A percentile compares a stretch with the other conserved stretches of the same genome.
Conservation (phyloP, 2,113 vertebrate species). For the Notothenia rossii region DNA sequence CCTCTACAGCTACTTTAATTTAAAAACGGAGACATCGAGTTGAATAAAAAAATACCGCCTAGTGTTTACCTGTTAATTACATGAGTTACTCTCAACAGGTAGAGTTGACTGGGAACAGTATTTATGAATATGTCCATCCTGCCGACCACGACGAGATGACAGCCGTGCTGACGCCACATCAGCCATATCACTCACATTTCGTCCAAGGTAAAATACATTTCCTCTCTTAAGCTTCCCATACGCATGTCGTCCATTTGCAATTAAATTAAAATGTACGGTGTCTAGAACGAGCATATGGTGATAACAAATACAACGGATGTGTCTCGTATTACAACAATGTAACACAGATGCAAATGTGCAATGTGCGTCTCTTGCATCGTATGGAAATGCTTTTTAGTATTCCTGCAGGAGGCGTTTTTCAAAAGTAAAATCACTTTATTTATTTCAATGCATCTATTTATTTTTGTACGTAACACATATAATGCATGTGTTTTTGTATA, state of each 20-base stretch:
- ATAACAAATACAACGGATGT: background rate
- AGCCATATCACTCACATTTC: slow-evolving; percentile 97
- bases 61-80: slow-evolving; percentile 35
- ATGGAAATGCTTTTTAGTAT: background rate
- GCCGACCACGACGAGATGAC: slow-evolving; percentile 99
- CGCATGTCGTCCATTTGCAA: background rate
- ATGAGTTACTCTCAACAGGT: slow-evolving; percentile 89
- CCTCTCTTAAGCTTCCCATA: background rate
- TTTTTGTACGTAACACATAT: background rate
- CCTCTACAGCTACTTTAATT: no score
- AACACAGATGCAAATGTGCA: background rate
- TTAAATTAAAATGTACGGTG: background rate
- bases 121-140: slow-evolving; percentile 98
- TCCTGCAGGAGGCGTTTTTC: background rate
- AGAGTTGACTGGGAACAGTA: slow-evolving; percentile 99
- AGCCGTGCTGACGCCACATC: slow-evolving; percentile 95
- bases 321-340: background rate
- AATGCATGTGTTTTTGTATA: background rate
- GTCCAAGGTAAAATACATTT: slow-evolving; percentile 89
- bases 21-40: background rate
- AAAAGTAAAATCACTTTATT: background rate
- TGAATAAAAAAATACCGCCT: background rate
- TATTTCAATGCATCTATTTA: background rate
- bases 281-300: background rate
- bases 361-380: background rate